Evolutionary conservation across 2,113 vertebrate genomes (phyloP).

Genomic region (Oxygymnocypris stewartii): DNA sequence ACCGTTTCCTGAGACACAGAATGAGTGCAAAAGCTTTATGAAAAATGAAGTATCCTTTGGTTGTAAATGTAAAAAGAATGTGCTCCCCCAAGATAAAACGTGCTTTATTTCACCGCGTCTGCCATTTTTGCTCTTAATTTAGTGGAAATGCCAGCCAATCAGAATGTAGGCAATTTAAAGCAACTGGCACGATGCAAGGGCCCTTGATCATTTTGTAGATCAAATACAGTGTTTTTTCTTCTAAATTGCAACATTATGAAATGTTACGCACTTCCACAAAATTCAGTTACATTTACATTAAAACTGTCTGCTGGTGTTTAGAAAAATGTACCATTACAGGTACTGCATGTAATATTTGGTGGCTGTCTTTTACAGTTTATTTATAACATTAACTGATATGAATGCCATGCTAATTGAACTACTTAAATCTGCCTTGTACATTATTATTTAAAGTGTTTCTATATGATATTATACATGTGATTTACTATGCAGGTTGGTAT

Average conservation of each 20-base stretch:
- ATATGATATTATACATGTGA: background rate
- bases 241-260: background rate
- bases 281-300: background rate
- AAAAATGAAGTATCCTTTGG: conserved; percentile 10
- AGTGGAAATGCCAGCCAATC: conserved; percentile 49
- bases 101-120: conserved; percentile 37
- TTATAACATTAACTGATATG: background rate
- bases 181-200: conserved; percentile 41
- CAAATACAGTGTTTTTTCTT: background rate
- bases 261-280: background rate
- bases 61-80: background rate
- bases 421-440: background rate
- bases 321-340: background rate
- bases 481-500: background rate
- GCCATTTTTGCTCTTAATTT: conserved; percentile 28
- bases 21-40: conserved; percentile 37
- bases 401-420: background rate
- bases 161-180: conserved; percentile 47
- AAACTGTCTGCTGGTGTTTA: background rate
- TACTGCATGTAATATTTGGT: background rate
- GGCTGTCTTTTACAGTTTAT: background rate
- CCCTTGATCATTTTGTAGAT: conserved; percentile 22
- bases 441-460: background rate
- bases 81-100: conserved; percentile 8
- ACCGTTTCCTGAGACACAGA: background rate